Base-by-base conservation (phyloP, 2,113 vertebrate genomes). In the Percopsis transmontana region DNA sequence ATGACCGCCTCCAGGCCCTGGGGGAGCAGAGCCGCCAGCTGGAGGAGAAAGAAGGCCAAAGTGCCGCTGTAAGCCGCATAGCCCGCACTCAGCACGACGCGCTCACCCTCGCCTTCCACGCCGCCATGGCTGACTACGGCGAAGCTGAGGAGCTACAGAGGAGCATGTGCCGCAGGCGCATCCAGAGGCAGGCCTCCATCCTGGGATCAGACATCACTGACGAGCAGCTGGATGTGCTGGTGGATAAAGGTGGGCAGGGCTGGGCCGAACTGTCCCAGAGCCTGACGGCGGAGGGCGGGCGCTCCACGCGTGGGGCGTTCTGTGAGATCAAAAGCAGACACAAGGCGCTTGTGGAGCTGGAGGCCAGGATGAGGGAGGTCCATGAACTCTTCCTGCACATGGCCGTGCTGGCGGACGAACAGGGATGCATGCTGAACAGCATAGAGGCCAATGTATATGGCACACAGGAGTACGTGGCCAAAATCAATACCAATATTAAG, bases 101-200 rank as follows among this genome's bases (percentile, higher is more conserved):
- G 2, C 90, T 98, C 59, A 86, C 88, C 54, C 83, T 80, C 0
- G 48, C 81, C 13, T 95, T 97, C 85, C 92, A 93, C 24, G 47
- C 69, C 1, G 88, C 88, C 58, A 95, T 98, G 94, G 82, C 80
- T 27, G 89, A 93, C 18, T 98, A 97, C 88, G 92, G 92, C 0
- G 80, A 72, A 50, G 87, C 93, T 0, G 96, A 98, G 87, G 91
- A 93, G 90, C 89, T 85, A 50, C 95, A 96, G 67, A 87, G 92
- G 39, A 90, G 82, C 3, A 90, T 91, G 59, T 96, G 95, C 86
- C 92, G 95, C 79, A 76, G 81, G 23, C 92, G 95, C 64, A 94
- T 98, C 78, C 93, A 94, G 87, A 92, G 96, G 15, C 96, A 98
- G 80, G 91, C 95, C 16, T 94, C 95, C 76, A 96, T 98, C 70